These are phyloP conservation scores for Chloroceryle aenea DNA, from an alignment of 2,113 vertebrate genomes.

Conservation along the genomic window DNA sequence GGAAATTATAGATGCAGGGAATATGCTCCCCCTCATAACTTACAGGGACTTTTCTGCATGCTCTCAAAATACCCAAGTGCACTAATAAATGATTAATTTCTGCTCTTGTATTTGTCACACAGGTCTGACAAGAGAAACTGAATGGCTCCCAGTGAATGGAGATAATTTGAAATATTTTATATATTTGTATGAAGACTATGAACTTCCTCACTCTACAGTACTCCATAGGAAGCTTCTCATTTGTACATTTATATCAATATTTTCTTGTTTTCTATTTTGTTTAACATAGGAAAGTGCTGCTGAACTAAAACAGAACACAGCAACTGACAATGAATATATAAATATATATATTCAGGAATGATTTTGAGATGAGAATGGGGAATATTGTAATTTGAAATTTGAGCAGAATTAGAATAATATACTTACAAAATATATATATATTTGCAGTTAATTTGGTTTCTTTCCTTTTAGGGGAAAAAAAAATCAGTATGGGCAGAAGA, in stretches of 20 bases:
- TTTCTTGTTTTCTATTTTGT: slow-evolving; percentile 49
- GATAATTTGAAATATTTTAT: slow-evolving; percentile 68
- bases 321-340: neutral
- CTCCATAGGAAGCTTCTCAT: slow-evolving; percentile 49
- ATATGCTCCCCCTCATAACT: neutral
- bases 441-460: slow-evolving; percentile 41
- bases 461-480: slow-evolving; percentile 35
- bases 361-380: neutral
- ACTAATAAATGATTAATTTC: neutral
- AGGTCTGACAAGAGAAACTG: slow-evolving; percentile 50
- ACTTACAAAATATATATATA: neutral
- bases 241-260: slow-evolving; percentile 70
- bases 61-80: neutral
- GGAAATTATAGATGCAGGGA: neutral
- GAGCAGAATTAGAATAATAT: slow-evolving; percentile 29
- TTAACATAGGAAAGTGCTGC: slow-evolving; percentile 30
- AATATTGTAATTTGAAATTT: neutral
- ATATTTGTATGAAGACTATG: slow-evolving; percentile 78
- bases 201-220: slow-evolving; percentile 35
- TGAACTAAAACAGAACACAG: slow-evolving; percentile 40
- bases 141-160: slow-evolving; percentile 49
- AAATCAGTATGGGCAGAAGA: neutral
- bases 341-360: neutral
- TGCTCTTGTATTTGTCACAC: slow-evolving; percentile 60
- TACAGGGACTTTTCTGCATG: neutral